phyloP scores from a whole-genome alignment of 2,888 invertebrate species.

The Ornithoptera priamus region DNA sequence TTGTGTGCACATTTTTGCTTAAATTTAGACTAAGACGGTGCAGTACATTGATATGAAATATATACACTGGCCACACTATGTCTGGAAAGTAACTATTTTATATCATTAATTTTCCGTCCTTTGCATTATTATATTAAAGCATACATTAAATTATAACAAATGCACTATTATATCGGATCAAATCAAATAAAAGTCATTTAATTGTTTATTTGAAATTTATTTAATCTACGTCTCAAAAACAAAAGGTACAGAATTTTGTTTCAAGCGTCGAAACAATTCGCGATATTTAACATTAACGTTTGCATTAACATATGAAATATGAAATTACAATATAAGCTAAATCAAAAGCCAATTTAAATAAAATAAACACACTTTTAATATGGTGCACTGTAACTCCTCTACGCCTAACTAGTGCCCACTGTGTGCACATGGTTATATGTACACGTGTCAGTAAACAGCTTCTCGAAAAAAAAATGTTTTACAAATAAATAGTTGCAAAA shows the following conservation, averaged over 20 bases:
- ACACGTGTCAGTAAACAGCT: not conserved
- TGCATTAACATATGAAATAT: not conserved
- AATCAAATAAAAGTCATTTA: conserved; percentile 30
- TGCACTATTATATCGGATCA: not conserved
- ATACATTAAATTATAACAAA: not conserved
- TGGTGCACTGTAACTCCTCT: too few relatives aligned
- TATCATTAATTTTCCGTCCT: not conserved
- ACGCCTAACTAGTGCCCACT: too few relatives aligned
- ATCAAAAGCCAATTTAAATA: not conserved
- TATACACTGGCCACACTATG: not conserved
- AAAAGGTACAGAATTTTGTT: not conserved
- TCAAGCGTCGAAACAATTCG: not conserved
- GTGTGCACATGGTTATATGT: not conserved
- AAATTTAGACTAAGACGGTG: too few relatives aligned
- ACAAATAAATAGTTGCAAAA: too few relatives aligned
- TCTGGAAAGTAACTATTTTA: not conserved
- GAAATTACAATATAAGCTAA: not conserved
- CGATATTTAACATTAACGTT: not conserved
- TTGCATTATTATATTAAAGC: not conserved
- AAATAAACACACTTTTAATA: not conserved
- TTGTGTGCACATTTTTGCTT: too few relatives aligned
- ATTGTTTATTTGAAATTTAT: conserved; percentile 37
- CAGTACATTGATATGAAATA: not conserved
- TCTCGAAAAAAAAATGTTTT: too few relatives aligned
- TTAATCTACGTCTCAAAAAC: conserved; percentile 35